Conservation (phyloP, 2,888 invertebrate genomes). For the Anarsia innoxiella region DNA sequence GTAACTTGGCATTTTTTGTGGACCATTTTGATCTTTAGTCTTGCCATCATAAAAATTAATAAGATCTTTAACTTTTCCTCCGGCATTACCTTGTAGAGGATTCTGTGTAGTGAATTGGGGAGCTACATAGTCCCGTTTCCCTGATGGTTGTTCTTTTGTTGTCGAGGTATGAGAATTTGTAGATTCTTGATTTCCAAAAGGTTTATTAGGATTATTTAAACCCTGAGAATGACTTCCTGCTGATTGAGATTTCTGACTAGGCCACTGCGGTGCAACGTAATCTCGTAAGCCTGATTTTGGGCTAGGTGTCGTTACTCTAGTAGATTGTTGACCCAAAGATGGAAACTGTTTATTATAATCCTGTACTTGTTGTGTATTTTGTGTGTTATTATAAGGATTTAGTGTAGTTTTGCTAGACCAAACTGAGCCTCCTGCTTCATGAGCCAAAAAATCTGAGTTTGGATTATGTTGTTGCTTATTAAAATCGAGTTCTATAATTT, state of each 20-base stretch:
- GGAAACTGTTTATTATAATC: conserved; percentile 7
- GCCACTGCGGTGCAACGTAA: not conserved
- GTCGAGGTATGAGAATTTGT: conserved; percentile 14
- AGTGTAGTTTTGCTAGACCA: conserved; percentile 20
- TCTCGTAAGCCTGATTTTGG: not conserved
- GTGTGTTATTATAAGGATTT: too few species aligned
- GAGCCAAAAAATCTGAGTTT: conserved; percentile 54
- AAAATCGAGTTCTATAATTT: conserved; percentile 37
- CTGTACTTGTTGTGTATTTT: not conserved
- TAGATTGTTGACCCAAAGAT: conserved; percentile 1
- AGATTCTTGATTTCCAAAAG: not conserved
- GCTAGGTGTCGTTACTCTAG: not conserved
- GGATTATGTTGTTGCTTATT: conserved; percentile 36
- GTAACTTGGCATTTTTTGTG: conserved; percentile 48
- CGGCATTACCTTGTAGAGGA: conserved; percentile 26
- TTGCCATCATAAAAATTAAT: conserved; percentile 53
- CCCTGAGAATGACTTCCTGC: too few species aligned
- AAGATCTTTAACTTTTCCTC: conserved; percentile 57
- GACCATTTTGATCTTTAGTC: conserved; percentile 27
- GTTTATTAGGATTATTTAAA: too few species aligned
- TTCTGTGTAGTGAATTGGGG: conserved; percentile 38
- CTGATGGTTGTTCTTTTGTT: conserved; percentile 16
- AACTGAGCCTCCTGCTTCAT: conserved; percentile 40
- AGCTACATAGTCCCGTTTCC: conserved; percentile 50
- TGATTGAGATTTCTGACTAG: not conserved